These are phyloP conservation scores for Xanthorhoe spadicearia DNA, from an alignment of 2,888 invertebrate genomes.

Conservation along the genomic window DNA sequence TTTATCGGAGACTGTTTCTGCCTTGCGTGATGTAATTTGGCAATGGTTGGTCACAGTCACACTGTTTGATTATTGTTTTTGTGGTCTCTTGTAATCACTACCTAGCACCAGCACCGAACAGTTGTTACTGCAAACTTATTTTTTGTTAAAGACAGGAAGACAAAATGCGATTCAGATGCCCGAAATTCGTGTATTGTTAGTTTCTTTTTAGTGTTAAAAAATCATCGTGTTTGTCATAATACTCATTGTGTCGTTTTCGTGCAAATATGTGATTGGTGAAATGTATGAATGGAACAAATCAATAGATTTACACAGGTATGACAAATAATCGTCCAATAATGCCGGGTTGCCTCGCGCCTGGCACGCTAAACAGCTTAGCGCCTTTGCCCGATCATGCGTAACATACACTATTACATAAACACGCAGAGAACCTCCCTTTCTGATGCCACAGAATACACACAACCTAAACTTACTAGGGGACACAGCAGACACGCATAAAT, in stretches of 20 bases:
- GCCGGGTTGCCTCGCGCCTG: constrained; percentile 23
- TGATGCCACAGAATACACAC: constrained; percentile 2
- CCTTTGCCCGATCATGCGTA: constrained; percentile 34
- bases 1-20: constrained; percentile 25
- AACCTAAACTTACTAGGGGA: not conserved
- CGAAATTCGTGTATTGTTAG: not conserved
- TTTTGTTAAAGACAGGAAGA: constrained; percentile 3
- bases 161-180: not conserved
- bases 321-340: constrained; percentile 23
- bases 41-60: constrained; percentile 32
- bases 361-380: constrained; percentile 34
- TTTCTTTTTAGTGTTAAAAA: not conserved
- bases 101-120: not conserved
- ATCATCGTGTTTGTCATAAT: not conserved
- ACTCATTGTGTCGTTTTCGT: not conserved
- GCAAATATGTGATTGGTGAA: not conserved
- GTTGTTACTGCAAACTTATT: not conserved
- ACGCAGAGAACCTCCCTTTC: constrained; percentile 37
- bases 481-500: not conserved
- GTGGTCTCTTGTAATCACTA: constrained; percentile 10
- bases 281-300: constrained; percentile 13
- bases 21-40: constrained; percentile 37
- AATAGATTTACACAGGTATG: constrained; percentile 16
- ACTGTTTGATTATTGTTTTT: constrained; percentile 31
- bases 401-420: constrained; percentile 35